Percentiles rank a stretch among this genome's conserved stretches.
phyloP scores from a whole-genome alignment of 2,113 vertebrate genomes.

The Ailuropoda melanoleuca region DNA sequence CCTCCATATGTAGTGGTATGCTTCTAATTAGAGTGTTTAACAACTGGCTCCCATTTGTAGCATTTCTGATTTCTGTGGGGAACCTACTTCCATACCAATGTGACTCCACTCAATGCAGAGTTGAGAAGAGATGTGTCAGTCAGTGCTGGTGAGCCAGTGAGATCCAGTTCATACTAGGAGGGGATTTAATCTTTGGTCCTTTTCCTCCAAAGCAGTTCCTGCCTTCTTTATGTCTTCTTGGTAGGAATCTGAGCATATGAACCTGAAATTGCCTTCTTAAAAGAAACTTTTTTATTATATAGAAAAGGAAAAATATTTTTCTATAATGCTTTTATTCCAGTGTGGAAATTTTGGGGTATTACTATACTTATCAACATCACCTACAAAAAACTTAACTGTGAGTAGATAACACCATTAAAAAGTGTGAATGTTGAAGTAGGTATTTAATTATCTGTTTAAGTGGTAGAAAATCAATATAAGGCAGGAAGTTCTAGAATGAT shows the following conservation, averaged over 20 bases:
- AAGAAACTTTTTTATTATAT: neutral
- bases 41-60: neutral
- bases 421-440: neutral
- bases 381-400: neutral
- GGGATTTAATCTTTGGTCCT: neutral
- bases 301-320: neutral
- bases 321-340: neutral
- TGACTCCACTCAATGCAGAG: neutral
- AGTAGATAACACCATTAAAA: neutral
- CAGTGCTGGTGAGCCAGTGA: neutral
- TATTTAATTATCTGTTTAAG: constrained; percentile 4
- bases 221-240: neutral
- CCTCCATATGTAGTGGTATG: neutral
- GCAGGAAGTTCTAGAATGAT: neutral
- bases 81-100: neutral
- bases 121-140: neutral
- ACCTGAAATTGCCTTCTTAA: neutral
- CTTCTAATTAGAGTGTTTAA: neutral
- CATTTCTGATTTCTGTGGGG: neutral
- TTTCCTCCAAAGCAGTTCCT: neutral
- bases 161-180: neutral
- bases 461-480: neutral
- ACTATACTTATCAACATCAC: neutral
- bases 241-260: neutral
- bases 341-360: neutral